A percentile compares a stretch with the other conserved stretches of the same genome.
phyloP scores from a whole-genome alignment of 53 echinoderm and acorn worm genomes.

The Apostichopus leukothele region DNA sequence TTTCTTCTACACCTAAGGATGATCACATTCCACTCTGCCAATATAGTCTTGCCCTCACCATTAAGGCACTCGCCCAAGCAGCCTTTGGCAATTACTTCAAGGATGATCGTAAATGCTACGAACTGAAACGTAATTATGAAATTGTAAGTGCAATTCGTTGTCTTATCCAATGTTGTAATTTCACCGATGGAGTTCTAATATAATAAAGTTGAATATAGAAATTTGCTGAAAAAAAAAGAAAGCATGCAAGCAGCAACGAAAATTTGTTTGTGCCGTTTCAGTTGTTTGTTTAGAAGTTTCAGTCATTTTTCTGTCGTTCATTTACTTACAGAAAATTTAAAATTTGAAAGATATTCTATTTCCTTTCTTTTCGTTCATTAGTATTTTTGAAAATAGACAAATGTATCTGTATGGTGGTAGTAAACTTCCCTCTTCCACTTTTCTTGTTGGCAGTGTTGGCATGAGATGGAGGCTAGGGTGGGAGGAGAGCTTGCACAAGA shows the following conservation, averaged over 20 bases:
- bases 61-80: slow-evolving; percentile 50
- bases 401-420: background rate
- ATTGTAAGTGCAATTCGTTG: slow-evolving; percentile 37
- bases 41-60: slow-evolving; percentile 50
- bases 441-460: slow-evolving; percentile 64
- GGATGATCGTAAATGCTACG: slow-evolving; percentile 34
- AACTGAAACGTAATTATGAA: slow-evolving; percentile 53
- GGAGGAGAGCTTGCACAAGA: slow-evolving; percentile 51
- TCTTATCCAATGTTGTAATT: no score
- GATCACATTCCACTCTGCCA: slow-evolving; percentile 63
- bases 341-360: background rate
- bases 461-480: slow-evolving; percentile 71
- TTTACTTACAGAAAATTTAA: no score
- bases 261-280: no score
- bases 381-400: no score
- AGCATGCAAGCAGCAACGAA: no score
- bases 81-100: slow-evolving; percentile 68
- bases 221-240: no score
- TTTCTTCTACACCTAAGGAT: slow-evolving; percentile 53
- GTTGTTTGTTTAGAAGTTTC: no score
- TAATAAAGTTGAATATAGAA: no score
- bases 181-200: no score
- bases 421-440: background rate
- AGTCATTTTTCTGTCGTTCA: no score
- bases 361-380: background rate